phyloP scores from a whole-genome alignment of 2,888 invertebrate species.

The Pollenia amentaria region DNA sequence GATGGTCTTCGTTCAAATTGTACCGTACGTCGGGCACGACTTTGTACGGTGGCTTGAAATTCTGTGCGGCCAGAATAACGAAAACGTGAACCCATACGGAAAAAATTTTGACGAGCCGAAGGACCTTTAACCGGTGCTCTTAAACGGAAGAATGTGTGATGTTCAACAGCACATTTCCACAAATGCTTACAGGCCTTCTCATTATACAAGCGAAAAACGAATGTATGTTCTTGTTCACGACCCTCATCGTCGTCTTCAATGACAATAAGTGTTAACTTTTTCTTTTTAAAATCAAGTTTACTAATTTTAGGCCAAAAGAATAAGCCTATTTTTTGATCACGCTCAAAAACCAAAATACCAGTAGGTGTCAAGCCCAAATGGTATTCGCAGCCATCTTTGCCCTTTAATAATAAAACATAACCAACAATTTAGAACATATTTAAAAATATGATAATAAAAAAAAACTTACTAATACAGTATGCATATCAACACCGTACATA shows the following conservation, averaged over 20 bases:
- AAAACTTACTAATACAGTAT: constrained; percentile 91
- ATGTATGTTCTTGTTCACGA: constrained; percentile 98
- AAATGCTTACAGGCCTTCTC: constrained; percentile 99
- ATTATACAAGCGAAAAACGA: constrained; percentile 97
- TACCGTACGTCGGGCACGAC: constrained; percentile 95
- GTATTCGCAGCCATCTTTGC: constrained; percentile 98
- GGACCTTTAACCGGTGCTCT: constrained; percentile 95
- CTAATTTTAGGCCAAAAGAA: constrained; percentile 99
- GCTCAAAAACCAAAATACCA: constrained; percentile 99
- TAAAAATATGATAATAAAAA: not conserved
- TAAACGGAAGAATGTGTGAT: constrained; percentile 99
- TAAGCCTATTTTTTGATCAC: constrained; percentile 97
- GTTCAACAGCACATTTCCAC: constrained; percentile 99
- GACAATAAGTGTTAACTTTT: constrained; percentile 97
- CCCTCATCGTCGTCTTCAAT: constrained; percentile 99
- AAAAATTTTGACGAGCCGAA: constrained; percentile 96
- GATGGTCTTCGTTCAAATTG: constrained; percentile 98
- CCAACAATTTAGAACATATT: not conserved
- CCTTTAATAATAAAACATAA: constrained; percentile 85
- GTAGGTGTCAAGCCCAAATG: constrained; percentile 98
- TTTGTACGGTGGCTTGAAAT: constrained; percentile 97
- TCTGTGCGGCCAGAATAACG: constrained; percentile 97
- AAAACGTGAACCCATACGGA: constrained; percentile 99
- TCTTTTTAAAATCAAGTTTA: constrained; percentile 98
- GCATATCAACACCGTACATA: constrained; percentile 99